phyloP scores from a whole-genome alignment of 2,113 vertebrate species.

The Lophochroa leadbeateri region DNA sequence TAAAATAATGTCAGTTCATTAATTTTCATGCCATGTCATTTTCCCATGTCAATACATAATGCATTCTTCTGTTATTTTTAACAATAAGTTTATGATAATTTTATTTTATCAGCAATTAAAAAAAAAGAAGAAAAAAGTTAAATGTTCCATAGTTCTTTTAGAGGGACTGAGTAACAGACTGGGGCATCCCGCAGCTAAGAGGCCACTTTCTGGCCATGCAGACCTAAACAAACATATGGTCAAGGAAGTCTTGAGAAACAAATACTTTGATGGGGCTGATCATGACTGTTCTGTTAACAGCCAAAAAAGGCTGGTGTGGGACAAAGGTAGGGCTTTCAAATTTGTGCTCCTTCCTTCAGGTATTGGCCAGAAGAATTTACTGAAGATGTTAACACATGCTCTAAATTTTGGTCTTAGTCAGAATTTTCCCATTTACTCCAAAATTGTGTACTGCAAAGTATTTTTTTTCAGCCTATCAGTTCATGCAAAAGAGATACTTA shows the following conservation, averaged over 20 bases:
- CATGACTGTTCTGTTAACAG: not conserved
- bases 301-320: not conserved
- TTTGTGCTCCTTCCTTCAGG: not conserved
- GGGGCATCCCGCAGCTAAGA: not conserved
- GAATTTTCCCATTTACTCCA: not conserved
- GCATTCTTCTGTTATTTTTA: not conserved
- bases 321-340: not conserved
- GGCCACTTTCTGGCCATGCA: not conserved
- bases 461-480: not conserved
- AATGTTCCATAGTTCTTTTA: not conserved
- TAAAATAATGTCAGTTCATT: constrained; percentile 31
- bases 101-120: not conserved
- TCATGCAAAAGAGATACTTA: not conserved
- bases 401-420: not conserved
- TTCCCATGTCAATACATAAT: not conserved
- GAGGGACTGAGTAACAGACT: not conserved
- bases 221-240: accelerated
- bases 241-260: not conserved
- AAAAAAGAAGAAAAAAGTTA: not conserved
- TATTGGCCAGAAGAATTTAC: not conserved
- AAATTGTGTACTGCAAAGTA: not conserved
- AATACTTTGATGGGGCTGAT: not conserved
- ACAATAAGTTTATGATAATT: not conserved
- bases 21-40: not conserved
- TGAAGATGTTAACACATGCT: not conserved